phyloP scores from a whole-genome alignment of 2,888 invertebrate species.

The Drosophila ustulata region DNA sequence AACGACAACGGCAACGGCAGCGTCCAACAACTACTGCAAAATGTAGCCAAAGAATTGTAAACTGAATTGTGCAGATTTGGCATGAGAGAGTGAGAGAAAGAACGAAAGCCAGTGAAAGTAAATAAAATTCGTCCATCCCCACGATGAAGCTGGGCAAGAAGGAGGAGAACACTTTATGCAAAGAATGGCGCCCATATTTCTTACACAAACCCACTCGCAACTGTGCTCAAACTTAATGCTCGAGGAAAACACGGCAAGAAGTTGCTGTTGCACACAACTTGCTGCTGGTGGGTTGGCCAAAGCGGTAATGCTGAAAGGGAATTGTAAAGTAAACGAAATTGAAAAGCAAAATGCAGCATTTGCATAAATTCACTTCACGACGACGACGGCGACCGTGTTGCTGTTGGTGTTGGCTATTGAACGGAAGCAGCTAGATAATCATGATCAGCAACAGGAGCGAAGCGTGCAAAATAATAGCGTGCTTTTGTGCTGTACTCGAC shows the following conservation, averaged over 20 bases:
- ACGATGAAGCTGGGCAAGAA: neutral
- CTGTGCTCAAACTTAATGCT: constrained; percentile 62
- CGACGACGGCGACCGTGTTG: neutral
- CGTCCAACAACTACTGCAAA: constrained; percentile 24
- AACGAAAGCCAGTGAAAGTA: constrained; percentile 69
- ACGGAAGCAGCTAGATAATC: constrained; percentile 63
- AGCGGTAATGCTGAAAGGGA: constrained; percentile 27
- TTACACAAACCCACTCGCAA: constrained; percentile 59
- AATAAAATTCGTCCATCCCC: constrained; percentile 47
- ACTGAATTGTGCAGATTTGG: constrained; percentile 63
- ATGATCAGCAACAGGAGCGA: constrained; percentile 43
- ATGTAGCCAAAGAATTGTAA: constrained; percentile 52
- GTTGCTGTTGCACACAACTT: constrained; percentile 59
- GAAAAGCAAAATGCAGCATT: constrained; percentile 78
- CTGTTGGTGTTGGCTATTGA: constrained; percentile 58
- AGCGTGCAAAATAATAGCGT: constrained; percentile 50
- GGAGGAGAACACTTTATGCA: constrained; percentile 62
- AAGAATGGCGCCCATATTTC: constrained; percentile 72
- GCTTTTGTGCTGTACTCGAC: constrained; percentile 52
- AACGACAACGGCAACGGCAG: constrained; percentile 24
- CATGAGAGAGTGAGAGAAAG: constrained; percentile 60
- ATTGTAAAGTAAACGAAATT: constrained; percentile 67
- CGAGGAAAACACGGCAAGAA: constrained; percentile 68
- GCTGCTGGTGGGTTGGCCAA: constrained; percentile 32
- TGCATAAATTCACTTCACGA: constrained; percentile 71